Percentiles rank a stretch among this genome's conserved stretches.
Evolutionary conservation across 2,113 vertebrate species (phyloP).

Genomic region (Stictonetta naevosa): DNA sequence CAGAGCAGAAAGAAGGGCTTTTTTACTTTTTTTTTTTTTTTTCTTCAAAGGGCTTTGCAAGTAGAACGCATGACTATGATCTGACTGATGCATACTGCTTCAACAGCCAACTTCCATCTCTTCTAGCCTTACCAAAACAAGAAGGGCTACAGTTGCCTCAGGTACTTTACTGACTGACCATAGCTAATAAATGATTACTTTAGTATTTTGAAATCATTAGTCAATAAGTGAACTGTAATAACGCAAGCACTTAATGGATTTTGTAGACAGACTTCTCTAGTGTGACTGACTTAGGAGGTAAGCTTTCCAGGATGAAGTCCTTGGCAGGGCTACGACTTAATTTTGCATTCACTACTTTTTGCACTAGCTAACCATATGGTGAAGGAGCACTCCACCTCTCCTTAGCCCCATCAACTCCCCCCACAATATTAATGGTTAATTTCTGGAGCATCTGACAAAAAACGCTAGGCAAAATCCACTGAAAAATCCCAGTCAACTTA

Average conservation of each 20-base stretch:
- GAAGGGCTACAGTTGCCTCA: background rate
- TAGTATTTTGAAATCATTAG: background rate
- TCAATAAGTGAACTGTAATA: background rate
- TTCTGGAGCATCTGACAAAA: background rate
- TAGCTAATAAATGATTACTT: background rate
- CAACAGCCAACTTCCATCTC: background rate
- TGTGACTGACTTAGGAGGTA: background rate
- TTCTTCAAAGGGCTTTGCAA: background rate
- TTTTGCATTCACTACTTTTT: background rate
- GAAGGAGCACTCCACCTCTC: background rate
- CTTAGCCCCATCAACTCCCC: background rate
- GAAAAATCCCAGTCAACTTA: slow-evolving; percentile 71
- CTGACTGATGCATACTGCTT: background rate
- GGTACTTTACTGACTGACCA: background rate
- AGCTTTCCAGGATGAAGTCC: background rate
- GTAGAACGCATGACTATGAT: background rate
- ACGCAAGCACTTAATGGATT: background rate
- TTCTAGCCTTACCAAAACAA: background rate
- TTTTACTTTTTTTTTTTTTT: no score
- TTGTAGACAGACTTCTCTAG: background rate
- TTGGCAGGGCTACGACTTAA: background rate
- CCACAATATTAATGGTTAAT: background rate
- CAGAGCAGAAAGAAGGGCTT: background rate
- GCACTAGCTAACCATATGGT: background rate
- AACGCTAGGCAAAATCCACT: background rate